Conservation (phyloP, 2,797 vertebrate species). For the Myotis vivesi region DNA sequence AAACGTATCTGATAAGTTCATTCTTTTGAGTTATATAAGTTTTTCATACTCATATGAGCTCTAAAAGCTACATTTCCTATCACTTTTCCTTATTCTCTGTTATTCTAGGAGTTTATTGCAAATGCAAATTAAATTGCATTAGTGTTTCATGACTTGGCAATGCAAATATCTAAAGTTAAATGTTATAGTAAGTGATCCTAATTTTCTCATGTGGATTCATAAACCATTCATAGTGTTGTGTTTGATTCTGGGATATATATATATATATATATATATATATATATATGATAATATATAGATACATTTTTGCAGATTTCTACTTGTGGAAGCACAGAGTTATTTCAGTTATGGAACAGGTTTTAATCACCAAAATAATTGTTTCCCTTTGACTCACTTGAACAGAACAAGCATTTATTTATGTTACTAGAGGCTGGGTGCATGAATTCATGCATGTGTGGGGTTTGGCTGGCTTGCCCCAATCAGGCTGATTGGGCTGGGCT, state of each 20-base stretch:
- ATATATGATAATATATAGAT: neutral
- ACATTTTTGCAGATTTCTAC: neutral
- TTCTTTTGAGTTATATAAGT: neutral
- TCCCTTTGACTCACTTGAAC: neutral
- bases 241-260: neutral
- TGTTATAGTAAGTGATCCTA: neutral
- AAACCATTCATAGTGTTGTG: neutral
- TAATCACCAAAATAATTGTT: neutral
- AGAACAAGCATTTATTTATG: neutral
- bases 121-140: neutral
- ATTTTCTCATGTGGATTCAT: neutral
- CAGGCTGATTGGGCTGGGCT: too few species aligned
- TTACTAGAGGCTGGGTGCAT: neutral
- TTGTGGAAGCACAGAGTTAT: neutral
- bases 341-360: neutral
- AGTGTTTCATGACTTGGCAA: neutral
- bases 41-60: neutral
- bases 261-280: too few species aligned
- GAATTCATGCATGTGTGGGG: too few species aligned
- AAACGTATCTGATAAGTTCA: neutral
- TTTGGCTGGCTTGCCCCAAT: too few species aligned
- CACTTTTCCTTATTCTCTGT: neutral
- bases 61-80: constrained; percentile 3
- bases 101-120: neutral
- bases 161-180: constrained; percentile 19